Conservation (phyloP, 1,140 invertebrate species). For the Caenorhabditis remanei region DNA sequence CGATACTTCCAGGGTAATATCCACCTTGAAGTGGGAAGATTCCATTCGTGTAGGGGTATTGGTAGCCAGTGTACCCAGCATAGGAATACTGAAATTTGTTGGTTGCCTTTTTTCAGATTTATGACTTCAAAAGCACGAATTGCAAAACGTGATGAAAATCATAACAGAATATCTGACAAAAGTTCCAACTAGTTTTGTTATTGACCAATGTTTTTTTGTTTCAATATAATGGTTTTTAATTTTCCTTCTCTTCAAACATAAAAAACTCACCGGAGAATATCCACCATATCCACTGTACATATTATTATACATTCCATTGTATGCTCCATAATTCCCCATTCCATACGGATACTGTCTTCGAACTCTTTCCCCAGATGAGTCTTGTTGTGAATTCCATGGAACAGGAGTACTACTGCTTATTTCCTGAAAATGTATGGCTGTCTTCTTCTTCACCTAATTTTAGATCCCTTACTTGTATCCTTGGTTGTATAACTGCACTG, state of each 20-base stretch:
- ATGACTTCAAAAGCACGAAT: too few relatives aligned
- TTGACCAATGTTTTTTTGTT: too few relatives aligned
- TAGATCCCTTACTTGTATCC: background rate
- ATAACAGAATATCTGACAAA: too few relatives aligned
- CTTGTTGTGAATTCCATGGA: background rate
- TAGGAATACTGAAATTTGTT: constrained; percentile 3
- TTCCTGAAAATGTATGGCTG: background rate
- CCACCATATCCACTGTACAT: constrained; percentile 35
- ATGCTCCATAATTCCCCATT: constrained; percentile 17
- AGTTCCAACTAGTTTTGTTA: too few relatives aligned
- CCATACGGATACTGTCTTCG: constrained; percentile 47
- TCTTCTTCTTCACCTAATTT: background rate
- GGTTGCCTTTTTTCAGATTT: background rate
- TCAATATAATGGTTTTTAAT: too few relatives aligned
- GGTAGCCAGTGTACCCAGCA: constrained; percentile 26
- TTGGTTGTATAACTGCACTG: constrained; percentile 42
- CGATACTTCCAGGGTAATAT: constrained; percentile 20
- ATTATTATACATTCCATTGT: constrained; percentile 32
- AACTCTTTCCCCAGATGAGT: constrained; percentile 21
- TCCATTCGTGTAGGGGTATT: constrained; percentile 20
- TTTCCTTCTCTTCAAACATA: background rate
- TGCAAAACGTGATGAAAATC: too few relatives aligned
- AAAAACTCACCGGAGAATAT: constrained; percentile 19
- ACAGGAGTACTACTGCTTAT: background rate
- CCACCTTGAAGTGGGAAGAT: constrained; percentile 20